Percentiles rank a stretch among this genome's conserved stretches.
Evolutionary conservation across 2,888 invertebrate genomes (phyloP).

Genomic region (Rhyacophila evoluta): DNA sequence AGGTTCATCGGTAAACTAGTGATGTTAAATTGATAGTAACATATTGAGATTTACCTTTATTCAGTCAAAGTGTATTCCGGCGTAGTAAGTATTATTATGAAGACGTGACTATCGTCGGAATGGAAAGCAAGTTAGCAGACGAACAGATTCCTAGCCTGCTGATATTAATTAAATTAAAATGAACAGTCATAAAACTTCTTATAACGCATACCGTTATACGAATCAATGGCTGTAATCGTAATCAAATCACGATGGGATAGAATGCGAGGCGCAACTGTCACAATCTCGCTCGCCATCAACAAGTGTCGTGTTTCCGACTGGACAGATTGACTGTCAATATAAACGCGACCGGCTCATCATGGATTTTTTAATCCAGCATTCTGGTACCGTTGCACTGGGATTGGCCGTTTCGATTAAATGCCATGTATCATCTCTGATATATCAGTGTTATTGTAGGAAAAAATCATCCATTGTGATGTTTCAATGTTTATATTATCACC

Average conservation of each 20-base stretch:
- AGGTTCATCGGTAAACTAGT: no score
- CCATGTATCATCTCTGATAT: not conserved
- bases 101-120: no score
- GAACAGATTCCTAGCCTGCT: not conserved
- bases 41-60: no score
- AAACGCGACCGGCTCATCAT: slow-evolving; percentile 9
- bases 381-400: slow-evolving; percentile 13
- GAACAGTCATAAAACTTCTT: slow-evolving; percentile 12
- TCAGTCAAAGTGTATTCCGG: no score
- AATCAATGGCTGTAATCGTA: not conserved
- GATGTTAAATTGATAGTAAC: no score
- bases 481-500: no score
- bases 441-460: not conserved
- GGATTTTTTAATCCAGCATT: not conserved
- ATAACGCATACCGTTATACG: not conserved
- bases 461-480: no score
- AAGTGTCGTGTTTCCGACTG: slow-evolving; percentile 19
- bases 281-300: slow-evolving; percentile 19
- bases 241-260: slow-evolving; percentile 15
- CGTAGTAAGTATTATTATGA: no score
- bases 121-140: no score
- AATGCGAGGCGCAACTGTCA: not conserved
- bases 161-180: slow-evolving; percentile 16
- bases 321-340: slow-evolving; percentile 3
- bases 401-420: not conserved